Evolutionary conservation across 2,888 invertebrate genomes (phyloP), one percentile per base, ranked within the genome.

Genomic region (Aspidapion aeneum): DNA sequence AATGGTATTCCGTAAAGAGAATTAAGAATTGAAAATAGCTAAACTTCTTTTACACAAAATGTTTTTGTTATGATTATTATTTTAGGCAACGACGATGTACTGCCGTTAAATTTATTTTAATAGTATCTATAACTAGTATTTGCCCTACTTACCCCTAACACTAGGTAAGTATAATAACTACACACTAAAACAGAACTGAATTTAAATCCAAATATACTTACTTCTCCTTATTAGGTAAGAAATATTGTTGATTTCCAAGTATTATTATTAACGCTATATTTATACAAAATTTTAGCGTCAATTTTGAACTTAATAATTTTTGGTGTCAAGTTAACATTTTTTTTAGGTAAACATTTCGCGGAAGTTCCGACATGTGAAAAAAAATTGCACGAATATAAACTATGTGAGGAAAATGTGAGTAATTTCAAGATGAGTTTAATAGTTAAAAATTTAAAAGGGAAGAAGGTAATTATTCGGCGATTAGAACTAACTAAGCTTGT

Each of bases 381-480:
- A 35, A 35, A 35, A 35, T 12, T 35, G n/a, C n/a, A 16, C 49
- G 49, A 16, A 48, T 48, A 16, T 52, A 35, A 35, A 35, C 12
- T 7, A 35, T 35, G 35, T 3, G 35, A 35, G 12, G 12, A 35
- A 35, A 12, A 35, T 3, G 35, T 35, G 35, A 35, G 35, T 12
- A 35, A 35, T 35, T 7, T 3, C 35, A 35, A 35, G 12, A 35
- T 35, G 3, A 12, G 35, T 35, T 35, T 35, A 35, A 35, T 35
- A 35, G 35, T 3, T 35, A 3, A 35, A 35, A n/a, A 48, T 48
- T 48, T 48, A 48, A 48, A 48, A 52, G 17, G 52, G 52, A 52
- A 52, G 52, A 52, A 19, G 5, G 52, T 52, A 52, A 52, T 52
- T 52, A 52, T 52, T 19, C 17, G 52, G 17, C 52, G 18, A 52